Evolutionary conservation across 2,113 vertebrate genomes (phyloP).

Genomic region (Platysternon megacephalum): DNA sequence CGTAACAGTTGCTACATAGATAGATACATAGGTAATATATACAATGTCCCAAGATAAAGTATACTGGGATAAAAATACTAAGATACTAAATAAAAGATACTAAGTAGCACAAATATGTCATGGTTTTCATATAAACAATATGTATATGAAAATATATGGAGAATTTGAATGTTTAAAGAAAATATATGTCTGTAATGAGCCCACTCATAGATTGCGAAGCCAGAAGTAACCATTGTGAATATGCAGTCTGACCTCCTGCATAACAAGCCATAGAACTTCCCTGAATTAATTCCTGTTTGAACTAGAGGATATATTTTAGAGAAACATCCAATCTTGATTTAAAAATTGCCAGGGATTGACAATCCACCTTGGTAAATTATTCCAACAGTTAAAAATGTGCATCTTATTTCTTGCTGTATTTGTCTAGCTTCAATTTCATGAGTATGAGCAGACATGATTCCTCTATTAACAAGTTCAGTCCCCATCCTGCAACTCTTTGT

Average conservation of each 20-base stretch:
- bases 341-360: not conserved
- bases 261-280: not conserved
- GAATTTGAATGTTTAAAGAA: not conserved
- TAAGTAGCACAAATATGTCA: not conserved
- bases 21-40: accelerated
- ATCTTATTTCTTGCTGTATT: not conserved
- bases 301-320: not conserved
- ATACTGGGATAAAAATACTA: not conserved
- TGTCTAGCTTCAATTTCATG: not conserved
- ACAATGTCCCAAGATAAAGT: not conserved
- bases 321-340: not conserved
- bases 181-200: not conserved
- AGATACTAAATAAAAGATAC: not conserved
- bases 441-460: not conserved
- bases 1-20: not conserved
- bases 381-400: not conserved
- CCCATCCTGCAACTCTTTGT: not conserved
- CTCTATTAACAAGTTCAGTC: not conserved
- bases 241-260: not conserved
- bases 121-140: not conserved
- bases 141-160: not conserved
- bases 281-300: not conserved
- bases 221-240: not conserved
- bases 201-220: not conserved
- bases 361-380: not conserved